Conservation (phyloP, 2,113 vertebrate species). For the Entelurus aequoreus region DNA sequence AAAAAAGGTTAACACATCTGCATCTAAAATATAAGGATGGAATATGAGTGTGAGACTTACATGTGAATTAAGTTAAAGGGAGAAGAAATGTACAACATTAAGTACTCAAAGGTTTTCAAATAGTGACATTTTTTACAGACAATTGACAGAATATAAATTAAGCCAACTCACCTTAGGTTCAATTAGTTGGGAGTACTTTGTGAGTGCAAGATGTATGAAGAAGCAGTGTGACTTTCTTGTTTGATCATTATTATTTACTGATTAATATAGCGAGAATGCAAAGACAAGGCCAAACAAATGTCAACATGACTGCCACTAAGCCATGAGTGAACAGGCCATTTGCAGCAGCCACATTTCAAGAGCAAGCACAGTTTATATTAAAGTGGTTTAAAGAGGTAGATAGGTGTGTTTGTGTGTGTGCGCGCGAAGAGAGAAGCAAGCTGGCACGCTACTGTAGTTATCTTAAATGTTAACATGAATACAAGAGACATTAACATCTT, state of each 20-base stretch:
- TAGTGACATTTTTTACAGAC: constrained; percentile 6
- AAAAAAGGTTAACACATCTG: constrained; percentile 45
- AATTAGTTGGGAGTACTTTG: constrained; percentile 53
- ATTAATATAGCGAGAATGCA: constrained; percentile 30
- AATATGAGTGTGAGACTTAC: constrained; percentile 8
- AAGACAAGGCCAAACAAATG: constrained; percentile 31
- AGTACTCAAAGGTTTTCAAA: constrained; percentile 12
- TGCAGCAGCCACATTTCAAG: constrained; percentile 52
- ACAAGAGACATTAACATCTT: too few species aligned
- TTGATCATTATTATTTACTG: constrained; percentile 48
- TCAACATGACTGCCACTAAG: constrained; percentile 40
- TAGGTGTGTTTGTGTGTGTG: neutral
- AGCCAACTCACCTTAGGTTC: constrained; percentile 59
- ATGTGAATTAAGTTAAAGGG: constrained; percentile 4
- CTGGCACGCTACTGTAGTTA: too few species aligned
- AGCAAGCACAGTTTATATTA: constrained; percentile 41
- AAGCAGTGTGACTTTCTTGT: constrained; percentile 50
- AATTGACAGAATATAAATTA: constrained; percentile 7
- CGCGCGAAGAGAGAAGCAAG: too few species aligned
- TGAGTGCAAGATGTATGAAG: constrained; percentile 54
- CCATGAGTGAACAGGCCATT: constrained; percentile 33
- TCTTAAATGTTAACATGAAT: too few species aligned
- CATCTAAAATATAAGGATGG: constrained; percentile 29
- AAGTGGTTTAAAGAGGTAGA: constrained; percentile 17
- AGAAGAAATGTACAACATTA: neutral